Percentiles rank a stretch among this genome's conserved stretches.
These are phyloP conservation scores for Archegozetes longisetosus DNA, from an alignment of 1,140 invertebrate species.

Conservation along the genomic window DNA sequence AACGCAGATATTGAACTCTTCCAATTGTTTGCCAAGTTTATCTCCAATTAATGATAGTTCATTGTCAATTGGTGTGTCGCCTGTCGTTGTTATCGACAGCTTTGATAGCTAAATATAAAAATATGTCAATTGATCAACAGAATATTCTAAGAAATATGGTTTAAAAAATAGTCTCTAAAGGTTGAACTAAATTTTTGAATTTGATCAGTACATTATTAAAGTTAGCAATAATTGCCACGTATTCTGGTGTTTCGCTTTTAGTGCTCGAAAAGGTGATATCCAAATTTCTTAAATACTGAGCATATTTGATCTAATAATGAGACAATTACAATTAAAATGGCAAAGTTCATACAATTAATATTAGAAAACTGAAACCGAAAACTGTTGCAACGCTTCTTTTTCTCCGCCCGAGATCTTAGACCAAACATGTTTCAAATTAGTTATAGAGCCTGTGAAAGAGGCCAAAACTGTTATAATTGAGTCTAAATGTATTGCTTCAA, in stretches of 20 bases:
- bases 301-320: slow-evolving; percentile 13
- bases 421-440: slow-evolving; percentile 15
- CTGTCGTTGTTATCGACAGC: slow-evolving; percentile 3
- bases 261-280: slow-evolving; percentile 9
- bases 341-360: neutral
- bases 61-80: slow-evolving; percentile 1
- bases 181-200: neutral
- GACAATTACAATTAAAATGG: slow-evolving; percentile 5
- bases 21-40: neutral
- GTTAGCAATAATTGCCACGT: neutral
- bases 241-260: slow-evolving; percentile 6
- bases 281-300: slow-evolving; percentile 12
- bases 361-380: neutral
- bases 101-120: slow-evolving; percentile 2
- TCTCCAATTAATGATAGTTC: neutral
- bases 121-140: too few species aligned
- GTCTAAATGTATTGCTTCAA: slow-evolving; percentile 13
- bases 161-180: too few species aligned
- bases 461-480: slow-evolving; percentile 8
- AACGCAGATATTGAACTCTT: slow-evolving; percentile 7
- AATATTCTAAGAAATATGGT: too few species aligned
- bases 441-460: slow-evolving; percentile 3
- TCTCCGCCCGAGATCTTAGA: slow-evolving; percentile 12
- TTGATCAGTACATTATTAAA: neutral
- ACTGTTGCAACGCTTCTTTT: neutral